phyloP scores from a whole-genome alignment of 2,888 invertebrate genomes.

The Lasioglossum oenotherae region DNA sequence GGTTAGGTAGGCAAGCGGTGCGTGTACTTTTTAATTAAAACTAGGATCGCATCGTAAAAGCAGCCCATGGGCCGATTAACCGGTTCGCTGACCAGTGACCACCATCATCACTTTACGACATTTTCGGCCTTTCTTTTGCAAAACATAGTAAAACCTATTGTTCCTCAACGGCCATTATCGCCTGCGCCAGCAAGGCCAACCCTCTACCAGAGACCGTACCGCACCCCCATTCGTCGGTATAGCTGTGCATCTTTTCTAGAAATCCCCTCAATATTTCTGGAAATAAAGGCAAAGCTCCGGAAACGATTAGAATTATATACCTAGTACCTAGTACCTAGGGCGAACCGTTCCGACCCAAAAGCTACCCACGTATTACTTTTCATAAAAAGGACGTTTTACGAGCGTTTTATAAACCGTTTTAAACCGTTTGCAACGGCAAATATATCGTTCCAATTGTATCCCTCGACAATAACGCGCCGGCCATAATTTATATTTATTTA shows the following conservation, averaged over 20 bases:
- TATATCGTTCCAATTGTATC: neutral
- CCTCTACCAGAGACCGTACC: neutral
- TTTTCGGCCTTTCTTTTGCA: constrained; percentile 51
- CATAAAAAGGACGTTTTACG: constrained; percentile 26
- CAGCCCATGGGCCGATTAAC: constrained; percentile 46
- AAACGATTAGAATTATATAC: constrained; percentile 3
- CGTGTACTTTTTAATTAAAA: constrained; percentile 48
- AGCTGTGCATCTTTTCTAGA: constrained; percentile 23
- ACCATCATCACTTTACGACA: constrained; percentile 65
- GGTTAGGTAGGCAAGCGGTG: neutral
- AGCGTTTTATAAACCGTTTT: constrained; percentile 25
- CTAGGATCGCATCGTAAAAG: constrained; percentile 43
- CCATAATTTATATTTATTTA: neutral
- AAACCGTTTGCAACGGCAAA: neutral
- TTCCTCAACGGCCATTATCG: constrained; percentile 16
- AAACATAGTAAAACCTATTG: constrained; percentile 34
- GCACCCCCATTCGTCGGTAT: constrained; percentile 1
- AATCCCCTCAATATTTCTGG: constrained; percentile 26
- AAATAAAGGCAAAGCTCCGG: constrained; percentile 18
- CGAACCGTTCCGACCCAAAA: neutral
- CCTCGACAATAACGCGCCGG: neutral
- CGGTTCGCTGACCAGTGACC: constrained; percentile 60
- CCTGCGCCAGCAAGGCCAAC: neutral
- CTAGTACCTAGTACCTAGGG: neutral
- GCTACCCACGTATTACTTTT: neutral